Percentiles rank a stretch among this genome's conserved stretches.
Evolutionary conservation across 2,888 invertebrate species (phyloP).

Genomic region (Amiota minor): DNA sequence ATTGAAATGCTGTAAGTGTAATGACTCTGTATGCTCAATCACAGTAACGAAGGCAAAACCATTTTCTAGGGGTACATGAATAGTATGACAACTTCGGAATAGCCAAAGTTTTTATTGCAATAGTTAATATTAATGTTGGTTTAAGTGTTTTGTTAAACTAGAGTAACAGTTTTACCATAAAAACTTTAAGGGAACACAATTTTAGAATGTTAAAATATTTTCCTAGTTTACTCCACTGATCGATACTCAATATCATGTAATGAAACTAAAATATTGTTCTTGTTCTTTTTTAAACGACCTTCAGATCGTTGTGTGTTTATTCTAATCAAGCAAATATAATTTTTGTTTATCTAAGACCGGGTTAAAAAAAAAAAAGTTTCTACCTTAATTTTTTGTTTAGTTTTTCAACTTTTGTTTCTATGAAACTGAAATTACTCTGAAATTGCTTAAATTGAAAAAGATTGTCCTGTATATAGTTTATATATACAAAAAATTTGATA

Average conservation of each 20-base stretch:
- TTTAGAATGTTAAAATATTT: background rate
- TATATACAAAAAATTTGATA: background rate
- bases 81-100: no score
- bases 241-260: background rate
- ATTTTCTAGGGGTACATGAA: no score
- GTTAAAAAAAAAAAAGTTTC: constrained; percentile 39
- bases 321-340: constrained; percentile 49
- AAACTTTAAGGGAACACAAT: constrained; percentile 28
- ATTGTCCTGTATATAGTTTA: no score
- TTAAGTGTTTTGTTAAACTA: no score
- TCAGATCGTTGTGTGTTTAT: constrained; percentile 51
- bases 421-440: constrained; percentile 59
- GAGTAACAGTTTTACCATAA: no score
- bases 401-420: background rate
- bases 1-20: no score
- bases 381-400: background rate
- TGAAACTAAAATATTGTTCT: constrained; percentile 49
- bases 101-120: no score
- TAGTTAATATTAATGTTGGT: no score
- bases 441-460: constrained; percentile 43
- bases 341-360: constrained; percentile 56
- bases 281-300: constrained; percentile 61
- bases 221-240: background rate
- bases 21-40: no score
- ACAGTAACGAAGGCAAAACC: no score